Evolutionary conservation across 2,888 invertebrate species (phyloP), one percentile per base, ranked within the genome.

Genomic region (Eupeodes latifasciatus): DNA sequence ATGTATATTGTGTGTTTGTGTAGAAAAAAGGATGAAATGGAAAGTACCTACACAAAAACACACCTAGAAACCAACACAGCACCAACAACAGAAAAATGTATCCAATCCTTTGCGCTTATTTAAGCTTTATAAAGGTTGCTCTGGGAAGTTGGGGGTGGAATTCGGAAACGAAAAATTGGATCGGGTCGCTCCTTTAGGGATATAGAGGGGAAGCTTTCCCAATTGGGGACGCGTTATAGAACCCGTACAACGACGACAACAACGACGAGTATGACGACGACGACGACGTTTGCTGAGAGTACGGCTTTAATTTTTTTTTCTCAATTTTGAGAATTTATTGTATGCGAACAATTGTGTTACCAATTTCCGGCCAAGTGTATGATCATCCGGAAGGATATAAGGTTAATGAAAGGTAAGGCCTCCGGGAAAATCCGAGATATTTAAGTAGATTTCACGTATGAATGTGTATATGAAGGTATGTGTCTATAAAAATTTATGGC

Each of bases 261-360:
- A 9, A 40, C 40, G 40, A 40, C 36, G 5, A 36, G 1, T 5
- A 36, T 7, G 36, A 36, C 36, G 36, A 36, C 51, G 59, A 61
- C 71, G 80, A 0, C 67, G 47, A 64, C 53, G 51, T 69, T 76
- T 77, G 5, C 62, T 51, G 78, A 53, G 59, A 82, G 74, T 75
- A 34, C 47, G 80, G 77, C 79, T 84, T 83, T 71, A 76, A 64
- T 49, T 62, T 57, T 76, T 67, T 67, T 74, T 74, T 36, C n/a
- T 67, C 51, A 44, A 55, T 71, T 75, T 27, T n/a, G 14, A 55
- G 49, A 88, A 78, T 85, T 85, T 88, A 88, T 88, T 88, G 77
- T 88, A 81, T 88, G 85, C 78, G 88, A 88, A 81, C 85, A 88
- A 88, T 88, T 85, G 85, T 81, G 88, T 85, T 85, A 81, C 85